Percentiles rank a stretch among this genome's conserved stretches.
phyloP scores from a whole-genome alignment of 2,113 vertebrate genomes.

The Oxyruncus cristatus region DNA sequence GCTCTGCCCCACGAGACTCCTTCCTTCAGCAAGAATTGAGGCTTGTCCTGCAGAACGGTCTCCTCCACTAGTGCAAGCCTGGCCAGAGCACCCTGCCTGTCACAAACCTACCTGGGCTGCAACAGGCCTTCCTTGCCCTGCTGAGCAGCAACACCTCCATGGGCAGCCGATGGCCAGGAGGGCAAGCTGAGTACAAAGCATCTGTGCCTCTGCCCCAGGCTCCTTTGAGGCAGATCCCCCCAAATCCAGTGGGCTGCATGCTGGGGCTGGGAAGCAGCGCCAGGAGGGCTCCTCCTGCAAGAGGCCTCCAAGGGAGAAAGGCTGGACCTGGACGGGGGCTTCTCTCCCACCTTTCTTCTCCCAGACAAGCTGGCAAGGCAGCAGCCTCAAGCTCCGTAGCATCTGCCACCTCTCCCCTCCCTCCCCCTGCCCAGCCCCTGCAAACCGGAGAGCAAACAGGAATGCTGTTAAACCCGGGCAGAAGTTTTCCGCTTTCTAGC shows the following conservation, averaged over 20 bases:
- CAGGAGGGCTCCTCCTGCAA: background rate
- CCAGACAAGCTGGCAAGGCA: background rate
- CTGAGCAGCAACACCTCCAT: background rate
- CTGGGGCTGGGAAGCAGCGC: background rate
- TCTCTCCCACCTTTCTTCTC: background rate
- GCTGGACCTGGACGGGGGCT: background rate
- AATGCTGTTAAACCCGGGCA: background rate
- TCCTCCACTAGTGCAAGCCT: background rate
- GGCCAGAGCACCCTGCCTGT: background rate
- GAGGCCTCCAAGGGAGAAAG: background rate
- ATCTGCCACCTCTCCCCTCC: conserved; percentile 2
- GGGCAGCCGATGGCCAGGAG: background rate
- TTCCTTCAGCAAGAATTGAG: background rate
- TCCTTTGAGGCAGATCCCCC: background rate
- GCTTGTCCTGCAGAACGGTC: background rate
- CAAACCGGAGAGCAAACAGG: background rate
- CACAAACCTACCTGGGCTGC: background rate
- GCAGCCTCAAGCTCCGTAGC: background rate
- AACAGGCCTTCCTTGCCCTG: background rate
- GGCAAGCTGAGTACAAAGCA: background rate
- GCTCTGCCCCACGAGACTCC: background rate
- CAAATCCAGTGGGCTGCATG: background rate
- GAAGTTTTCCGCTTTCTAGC: background rate
- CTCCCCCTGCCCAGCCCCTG: background rate
- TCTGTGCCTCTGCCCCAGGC: background rate